Evolutionary conservation across 2,888 invertebrate genomes (phyloP).

Genomic region (Chalcis sispes): DNA sequence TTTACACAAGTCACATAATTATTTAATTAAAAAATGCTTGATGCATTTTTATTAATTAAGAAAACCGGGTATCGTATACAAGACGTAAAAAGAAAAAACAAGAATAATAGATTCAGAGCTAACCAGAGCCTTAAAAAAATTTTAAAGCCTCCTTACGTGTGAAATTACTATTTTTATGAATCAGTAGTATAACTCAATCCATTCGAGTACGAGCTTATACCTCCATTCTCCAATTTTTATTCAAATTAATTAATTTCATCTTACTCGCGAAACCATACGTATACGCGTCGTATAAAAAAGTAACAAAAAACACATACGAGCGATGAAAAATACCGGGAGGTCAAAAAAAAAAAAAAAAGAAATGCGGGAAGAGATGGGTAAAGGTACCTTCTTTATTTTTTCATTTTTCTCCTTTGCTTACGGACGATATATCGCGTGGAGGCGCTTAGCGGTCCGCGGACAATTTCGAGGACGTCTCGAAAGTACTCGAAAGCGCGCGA

Average conservation of each 20-base stretch:
- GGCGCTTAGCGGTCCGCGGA: background rate
- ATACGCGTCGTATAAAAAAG: background rate
- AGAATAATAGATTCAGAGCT: too few species aligned
- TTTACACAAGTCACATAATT: too few species aligned
- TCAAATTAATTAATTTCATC: constrained; percentile 17
- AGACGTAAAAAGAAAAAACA: too few species aligned
- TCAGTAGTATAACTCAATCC: background rate
- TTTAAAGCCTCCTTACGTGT: background rate
- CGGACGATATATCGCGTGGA: too few species aligned
- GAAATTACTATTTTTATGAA: too few species aligned
- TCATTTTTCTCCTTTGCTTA: too few species aligned
- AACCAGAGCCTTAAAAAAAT: too few species aligned
- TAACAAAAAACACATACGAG: background rate
- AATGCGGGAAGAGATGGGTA: background rate
- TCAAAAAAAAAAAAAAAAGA: background rate
- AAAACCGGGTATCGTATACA: too few species aligned
- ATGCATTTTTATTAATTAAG: too few species aligned
- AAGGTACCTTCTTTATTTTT: background rate
- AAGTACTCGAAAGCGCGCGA: constrained; percentile 24
- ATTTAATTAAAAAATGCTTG: too few species aligned
- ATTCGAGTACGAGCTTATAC: background rate
- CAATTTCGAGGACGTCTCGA: constrained; percentile 37
- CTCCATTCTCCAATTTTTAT: too few species aligned
- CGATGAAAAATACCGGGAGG: background rate
- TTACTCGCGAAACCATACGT: background rate